Evolutionary conservation across 1,140 invertebrate genomes (phyloP), one percentile per base, ranked within the genome.

Genomic region (Chelonus insularis): DNA sequence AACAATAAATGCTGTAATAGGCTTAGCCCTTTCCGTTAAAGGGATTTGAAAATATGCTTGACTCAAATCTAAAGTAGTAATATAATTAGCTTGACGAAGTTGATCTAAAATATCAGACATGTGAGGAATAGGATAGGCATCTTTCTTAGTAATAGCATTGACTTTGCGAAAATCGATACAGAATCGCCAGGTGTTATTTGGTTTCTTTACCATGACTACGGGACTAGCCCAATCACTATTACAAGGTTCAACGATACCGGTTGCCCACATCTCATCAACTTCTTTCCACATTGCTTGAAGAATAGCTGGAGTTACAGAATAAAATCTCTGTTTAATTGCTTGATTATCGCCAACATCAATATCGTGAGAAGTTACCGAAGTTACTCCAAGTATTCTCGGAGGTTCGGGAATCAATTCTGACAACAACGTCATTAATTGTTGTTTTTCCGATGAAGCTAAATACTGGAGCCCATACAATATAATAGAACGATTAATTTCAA

Each of bases 41-140:
- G 37, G 47, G 9, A 74, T 69, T 58, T 82, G 75, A 63, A 69
- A 75, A 50, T 70, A 76, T 0, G 70, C 73, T 45, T 70, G 63
- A 48, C 72, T 72, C 1, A 77, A 51, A 57, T 74, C 70, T 1
- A 76, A 11, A 7, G 68, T 68, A 1, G 68, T 65, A 11, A 75
- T 56, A 29, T 60, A 68, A 8, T 59, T 25, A 3, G 66, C 65
- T 4, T 48, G 52, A 6, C 60, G 9, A 32, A 69, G 45, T 8
- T 63, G 50, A 51, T 54, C 55, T 16, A 72, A 56, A 11, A 72
- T 64, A 7, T 57, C 60, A 1, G 64, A 62, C 47, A 71, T 67
- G 16, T 57, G 51, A 0, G 71, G 69, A 14, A 76, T 43, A 1
- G 71, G 72, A 45, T 77, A 75, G 1, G 68, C 66, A 43, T 74